These are phyloP conservation scores for Penaeus japonicus DNA, from an alignment of 1,140 invertebrate species.

Conservation along the genomic window DNA sequence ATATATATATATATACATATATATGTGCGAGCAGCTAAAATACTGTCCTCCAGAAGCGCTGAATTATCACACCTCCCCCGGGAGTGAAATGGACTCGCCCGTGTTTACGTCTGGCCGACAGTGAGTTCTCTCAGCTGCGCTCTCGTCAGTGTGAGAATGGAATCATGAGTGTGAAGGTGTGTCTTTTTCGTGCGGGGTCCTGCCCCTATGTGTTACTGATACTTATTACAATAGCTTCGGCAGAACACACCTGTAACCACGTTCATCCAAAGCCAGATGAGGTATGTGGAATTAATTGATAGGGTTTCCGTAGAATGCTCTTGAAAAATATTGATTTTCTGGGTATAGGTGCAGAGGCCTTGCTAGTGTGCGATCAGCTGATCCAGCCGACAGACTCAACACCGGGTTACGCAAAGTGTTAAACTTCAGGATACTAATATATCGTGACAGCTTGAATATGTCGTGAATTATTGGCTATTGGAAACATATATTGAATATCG, in stretches of 20 bases:
- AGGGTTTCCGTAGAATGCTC: neutral
- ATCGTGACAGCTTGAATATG: too few species aligned
- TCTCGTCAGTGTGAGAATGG: constrained; percentile 34
- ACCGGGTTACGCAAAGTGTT: too few species aligned
- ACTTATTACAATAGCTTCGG: neutral
- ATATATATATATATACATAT: too few species aligned
- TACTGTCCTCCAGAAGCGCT: too few species aligned
- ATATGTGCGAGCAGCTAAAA: too few species aligned
- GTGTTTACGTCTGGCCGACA: constrained; percentile 15
- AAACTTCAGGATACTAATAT: too few species aligned
- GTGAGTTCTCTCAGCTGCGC: neutral
- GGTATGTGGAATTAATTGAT: neutral
- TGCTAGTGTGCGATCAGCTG: too few species aligned
- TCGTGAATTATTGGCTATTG: too few species aligned
- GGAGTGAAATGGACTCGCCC: neutral
- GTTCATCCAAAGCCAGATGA: constrained; percentile 38
- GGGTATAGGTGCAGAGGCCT: too few species aligned
- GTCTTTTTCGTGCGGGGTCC: neutral
- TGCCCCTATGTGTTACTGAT: constrained; percentile 25
- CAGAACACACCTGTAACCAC: constrained; percentile 35
- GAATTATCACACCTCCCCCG: neutral
- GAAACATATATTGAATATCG: too few species aligned
- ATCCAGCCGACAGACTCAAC: too few species aligned
- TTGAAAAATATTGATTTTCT: neutral
- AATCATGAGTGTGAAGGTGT: constrained; percentile 31